Evolutionary conservation across 2,888 invertebrate species (phyloP), one percentile per base, ranked within the genome.

Genomic region (Mechanitis messenoides): DNA sequence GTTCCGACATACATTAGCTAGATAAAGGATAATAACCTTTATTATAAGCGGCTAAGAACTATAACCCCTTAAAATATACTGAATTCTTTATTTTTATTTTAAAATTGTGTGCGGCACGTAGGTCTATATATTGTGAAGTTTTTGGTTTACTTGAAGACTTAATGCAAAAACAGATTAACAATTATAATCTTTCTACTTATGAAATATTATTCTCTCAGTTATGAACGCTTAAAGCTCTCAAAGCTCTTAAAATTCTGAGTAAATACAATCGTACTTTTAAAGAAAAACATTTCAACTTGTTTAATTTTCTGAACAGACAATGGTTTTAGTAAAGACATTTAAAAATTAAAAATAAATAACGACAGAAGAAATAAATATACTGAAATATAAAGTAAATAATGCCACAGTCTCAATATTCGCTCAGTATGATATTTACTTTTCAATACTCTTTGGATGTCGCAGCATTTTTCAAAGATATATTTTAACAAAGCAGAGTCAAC

Each of bases 1-100:
- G 56, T 53, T 45, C 28, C 47, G 47, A 46, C 57, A 28, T 50
- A 50, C 50, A 50, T 50, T 31, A 50, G 20, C 28, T 42, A 50
- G 50, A 50, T 31, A 50, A 3, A 50, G 50, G 50, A 50, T 50
- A 50, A n/a, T 50, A 11, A 50, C 50, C 50, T 50, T 50, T 50
- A 50, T 50, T 50, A 50, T 31, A 50, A 28, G 9, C 31, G 11
- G 50, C 6, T 50, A 50, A 50, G 50, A 50, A 50, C 50, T 50
- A 50, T 50, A 50, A 31, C 50, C 50, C 31, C 50, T 31, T 50
- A 28, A 20, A 50, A 42, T 42, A 42, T 42, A 42, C 42, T 42
- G 7, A 7, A 42, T 9, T 50, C 3, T 50, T 31, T 6, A 5
- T 35, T 50, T 50, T 50, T 31, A 31, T 50, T 31, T 50, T 9